Percentiles rank a stretch among this genome's conserved stretches.
Conservation (phyloP, 2,888 invertebrate genomes). For the Coenonympha arcania region DNA sequence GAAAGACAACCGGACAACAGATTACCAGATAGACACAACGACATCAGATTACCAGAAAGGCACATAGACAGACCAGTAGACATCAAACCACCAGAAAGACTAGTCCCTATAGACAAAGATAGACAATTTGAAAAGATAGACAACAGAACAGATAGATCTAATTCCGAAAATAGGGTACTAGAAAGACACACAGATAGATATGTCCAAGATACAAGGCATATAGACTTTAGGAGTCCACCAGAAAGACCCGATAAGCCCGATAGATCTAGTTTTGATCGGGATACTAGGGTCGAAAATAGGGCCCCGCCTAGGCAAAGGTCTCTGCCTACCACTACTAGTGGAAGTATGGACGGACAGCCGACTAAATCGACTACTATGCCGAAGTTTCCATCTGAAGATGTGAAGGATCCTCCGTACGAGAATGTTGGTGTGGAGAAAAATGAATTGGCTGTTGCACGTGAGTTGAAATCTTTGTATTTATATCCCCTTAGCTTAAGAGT, state of each 20-base stretch:
- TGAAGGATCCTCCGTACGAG: slow-evolving; percentile 61
- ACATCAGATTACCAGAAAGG: slow-evolving; percentile 5
- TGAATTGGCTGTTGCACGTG: slow-evolving; percentile 56
- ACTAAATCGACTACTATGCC: slow-evolving; percentile 76
- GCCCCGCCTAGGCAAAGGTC: slow-evolving; percentile 64
- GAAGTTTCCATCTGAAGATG: slow-evolving; percentile 68
- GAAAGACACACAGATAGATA: slow-evolving; percentile 24
- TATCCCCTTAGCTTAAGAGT: too few species aligned
- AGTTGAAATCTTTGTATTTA: slow-evolving; percentile 34
- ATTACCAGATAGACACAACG: slow-evolving; percentile 3
- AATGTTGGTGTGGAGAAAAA: slow-evolving; percentile 59
- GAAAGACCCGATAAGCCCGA: slow-evolving; percentile 49
- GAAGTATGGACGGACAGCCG: slow-evolving; percentile 53
- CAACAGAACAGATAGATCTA: slow-evolving; percentile 27
- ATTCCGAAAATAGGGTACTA: slow-evolving; percentile 28
- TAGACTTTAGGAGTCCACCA: slow-evolving; percentile 42
- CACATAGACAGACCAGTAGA: too few species aligned
- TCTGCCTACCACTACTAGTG: slow-evolving; percentile 53
- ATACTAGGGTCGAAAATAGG: slow-evolving; percentile 42
- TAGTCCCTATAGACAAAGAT: slow-evolving; percentile 12
- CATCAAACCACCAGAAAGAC: too few species aligned
- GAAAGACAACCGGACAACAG: slow-evolving; percentile 3
- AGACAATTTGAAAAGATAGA: slow-evolving; percentile 22
- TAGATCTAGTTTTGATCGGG: slow-evolving; percentile 39
- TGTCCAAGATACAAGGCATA: slow-evolving; percentile 31